A percentile compares a stretch with the other conserved stretches of the same genome.
Evolutionary conservation across 2,888 invertebrate genomes (phyloP).

Genomic region (Carpatolechia fugitivella): DNA sequence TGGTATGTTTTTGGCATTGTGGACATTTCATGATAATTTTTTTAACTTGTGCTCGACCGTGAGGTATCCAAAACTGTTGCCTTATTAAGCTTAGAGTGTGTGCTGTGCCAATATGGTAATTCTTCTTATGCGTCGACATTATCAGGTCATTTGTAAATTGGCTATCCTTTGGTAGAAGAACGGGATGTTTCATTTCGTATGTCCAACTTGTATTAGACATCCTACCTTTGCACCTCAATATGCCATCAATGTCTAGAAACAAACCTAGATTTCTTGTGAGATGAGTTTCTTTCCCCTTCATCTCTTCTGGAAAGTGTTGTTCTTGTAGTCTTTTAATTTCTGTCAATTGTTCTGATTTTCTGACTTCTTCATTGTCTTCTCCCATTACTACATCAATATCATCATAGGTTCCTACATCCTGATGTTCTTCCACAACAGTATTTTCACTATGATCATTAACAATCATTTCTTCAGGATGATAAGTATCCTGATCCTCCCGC

Average conservation of each 20-base stretch:
- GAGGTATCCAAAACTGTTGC: conserved; percentile 23
- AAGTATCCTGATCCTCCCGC: background rate
- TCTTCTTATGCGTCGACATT: conserved; percentile 14
- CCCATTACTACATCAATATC: background rate
- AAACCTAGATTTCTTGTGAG: conserved; percentile 18
- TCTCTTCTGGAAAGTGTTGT: conserved; percentile 15
- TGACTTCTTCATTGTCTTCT: background rate
- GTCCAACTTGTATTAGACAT: conserved; percentile 9
- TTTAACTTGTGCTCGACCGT: conserved; percentile 23
- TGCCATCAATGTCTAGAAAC: conserved; percentile 18
- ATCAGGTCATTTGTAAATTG: conserved; percentile 20
- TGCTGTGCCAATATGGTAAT: conserved; percentile 23
- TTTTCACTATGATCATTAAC: background rate
- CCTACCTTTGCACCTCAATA: conserved; percentile 23
- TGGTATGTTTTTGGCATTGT: conserved; percentile 26
- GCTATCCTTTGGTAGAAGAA: conserved; percentile 18
- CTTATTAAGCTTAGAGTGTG: conserved; percentile 23
- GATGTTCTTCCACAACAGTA: too few species aligned
- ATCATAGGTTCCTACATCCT: too few species aligned
- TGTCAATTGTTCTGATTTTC: background rate
- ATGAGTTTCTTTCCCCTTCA: conserved; percentile 16
- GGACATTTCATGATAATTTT: conserved; percentile 19
- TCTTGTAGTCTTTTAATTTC: conserved; percentile 15
- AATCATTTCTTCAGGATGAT: background rate
- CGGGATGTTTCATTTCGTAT: conserved; percentile 18